Evolutionary conservation across 1,140 invertebrate species (phyloP).

Genomic region (Cylas formicarius): DNA sequence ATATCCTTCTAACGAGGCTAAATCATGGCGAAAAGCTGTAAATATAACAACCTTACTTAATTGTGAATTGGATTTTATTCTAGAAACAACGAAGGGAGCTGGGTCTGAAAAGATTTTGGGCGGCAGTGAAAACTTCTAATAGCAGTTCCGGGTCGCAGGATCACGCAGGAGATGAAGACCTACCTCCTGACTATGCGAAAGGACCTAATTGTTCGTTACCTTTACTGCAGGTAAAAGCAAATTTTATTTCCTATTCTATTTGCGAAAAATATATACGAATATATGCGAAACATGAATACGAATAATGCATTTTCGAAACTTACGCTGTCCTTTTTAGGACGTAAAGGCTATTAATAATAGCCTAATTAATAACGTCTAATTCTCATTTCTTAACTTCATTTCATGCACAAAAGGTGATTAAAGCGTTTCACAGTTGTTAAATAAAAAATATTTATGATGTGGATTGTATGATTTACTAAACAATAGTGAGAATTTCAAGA

Average conservation of each 20-base stretch:
- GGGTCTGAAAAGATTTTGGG: slow-evolving; percentile 48
- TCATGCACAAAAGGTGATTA: too few relatives aligned
- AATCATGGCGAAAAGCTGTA: too few relatives aligned
- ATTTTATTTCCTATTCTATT: neutral
- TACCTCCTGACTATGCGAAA: slow-evolving; percentile 30
- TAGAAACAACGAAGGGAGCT: slow-evolving; percentile 53
- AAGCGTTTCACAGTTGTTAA: too few relatives aligned
- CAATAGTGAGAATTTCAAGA: too few relatives aligned
- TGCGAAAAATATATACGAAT: neutral
- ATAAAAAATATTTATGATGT: too few relatives aligned
- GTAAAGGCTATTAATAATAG: too few relatives aligned
- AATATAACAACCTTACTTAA: slow-evolving; percentile 22
- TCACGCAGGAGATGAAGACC: slow-evolving; percentile 23
- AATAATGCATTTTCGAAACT: too few relatives aligned
- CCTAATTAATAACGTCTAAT: too few relatives aligned
- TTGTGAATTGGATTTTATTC: slow-evolving; percentile 27
- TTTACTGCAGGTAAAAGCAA: slow-evolving; percentile 49
- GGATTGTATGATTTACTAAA: too few relatives aligned
- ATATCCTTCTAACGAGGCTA: too few relatives aligned
- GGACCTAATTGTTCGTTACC: slow-evolving; percentile 50
- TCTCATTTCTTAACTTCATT: too few relatives aligned
- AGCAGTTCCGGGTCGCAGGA: slow-evolving; percentile 37
- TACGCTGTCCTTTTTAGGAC: too few relatives aligned
- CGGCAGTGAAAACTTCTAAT: slow-evolving; percentile 42
- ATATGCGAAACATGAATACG: neutral